Evolutionary conservation across 2,888 invertebrate genomes (phyloP), one percentile per base, ranked within the genome.

Genomic region (Germaria angustata): DNA sequence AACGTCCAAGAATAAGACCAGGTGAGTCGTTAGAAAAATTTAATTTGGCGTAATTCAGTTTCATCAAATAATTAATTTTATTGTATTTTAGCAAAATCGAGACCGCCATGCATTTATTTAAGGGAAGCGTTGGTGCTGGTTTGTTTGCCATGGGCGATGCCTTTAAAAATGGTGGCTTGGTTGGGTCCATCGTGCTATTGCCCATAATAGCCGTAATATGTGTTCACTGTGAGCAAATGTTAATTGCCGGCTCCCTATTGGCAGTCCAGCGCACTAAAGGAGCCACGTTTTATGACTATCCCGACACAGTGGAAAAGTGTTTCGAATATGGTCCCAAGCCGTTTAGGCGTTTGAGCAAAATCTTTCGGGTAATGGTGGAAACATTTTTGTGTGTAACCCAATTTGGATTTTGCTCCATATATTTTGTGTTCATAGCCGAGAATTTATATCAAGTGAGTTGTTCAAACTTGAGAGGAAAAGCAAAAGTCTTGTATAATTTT

Each of bases 361-460:
- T 92, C n/a, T 95, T 95, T 93, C 94, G 94, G 92, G 92, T 92
- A 44, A 88, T 95, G 59, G 96, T 98, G 81, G 97, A 98, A 91
- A 89, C 93, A 36, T 98, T 98, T 92, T 93, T 99, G 77, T 96
- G 97, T 91, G 92, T 98, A 77, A 99, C 98, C 13, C 99, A 99
- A 92, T 93, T 99, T 63, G 99, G 99, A 75, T 99, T 99, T 92
- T 99, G 99, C 91, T 98, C 98, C 89, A 96, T 99, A 11, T 99
- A 99, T 91, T 96, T 98, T 88, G 96, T 98, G 8, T 99, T 99
- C 90, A 95, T 99, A 85, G 95, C 97, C 0, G 95, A 95, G 82
- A 98, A 97, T 90, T 90, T 97, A 49, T 92, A 96, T 91, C 94
- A 95, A 93, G 89, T 89, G 53, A 81, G 87, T 65, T 1, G 15